These are phyloP conservation scores for Clepsis dumicolana DNA, from an alignment of 2,888 invertebrate genomes.

Conservation along the genomic window DNA sequence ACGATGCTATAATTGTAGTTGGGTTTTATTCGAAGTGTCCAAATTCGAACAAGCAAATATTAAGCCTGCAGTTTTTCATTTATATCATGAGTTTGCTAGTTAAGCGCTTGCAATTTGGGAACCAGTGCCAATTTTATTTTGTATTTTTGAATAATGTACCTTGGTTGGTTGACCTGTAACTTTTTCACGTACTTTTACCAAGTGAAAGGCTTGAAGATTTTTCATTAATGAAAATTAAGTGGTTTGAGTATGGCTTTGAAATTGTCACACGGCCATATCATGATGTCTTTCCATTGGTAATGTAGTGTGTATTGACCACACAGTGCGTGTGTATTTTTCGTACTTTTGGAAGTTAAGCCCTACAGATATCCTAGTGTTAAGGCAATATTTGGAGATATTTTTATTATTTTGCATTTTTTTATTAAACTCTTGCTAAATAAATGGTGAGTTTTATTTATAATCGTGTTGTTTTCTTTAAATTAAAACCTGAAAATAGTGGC, in stretches of 20 bases:
- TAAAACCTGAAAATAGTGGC: no score
- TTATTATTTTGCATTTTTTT: constrained; percentile 86
- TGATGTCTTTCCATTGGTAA: constrained; percentile 23
- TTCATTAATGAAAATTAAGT: not conserved
- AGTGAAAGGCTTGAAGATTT: constrained; percentile 21
- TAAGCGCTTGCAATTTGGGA: constrained; percentile 45
- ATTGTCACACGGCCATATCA: not conserved
- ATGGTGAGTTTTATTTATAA: constrained; percentile 57
- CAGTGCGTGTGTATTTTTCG: constrained; percentile 71
- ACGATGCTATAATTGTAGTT: not conserved
- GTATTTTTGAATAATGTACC: constrained; percentile 44
- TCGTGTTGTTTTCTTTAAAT: not conserved
- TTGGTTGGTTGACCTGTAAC: constrained; percentile 29
- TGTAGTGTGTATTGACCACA: constrained; percentile 32
- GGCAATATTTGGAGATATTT: constrained; percentile 85
- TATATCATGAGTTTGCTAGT: constrained; percentile 21
- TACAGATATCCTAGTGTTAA: constrained; percentile 79
- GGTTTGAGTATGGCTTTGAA: not conserved
- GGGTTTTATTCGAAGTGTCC: no score
- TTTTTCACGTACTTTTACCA: constrained; percentile 14
- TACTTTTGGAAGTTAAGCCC: constrained; percentile 76
- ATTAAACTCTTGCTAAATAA: constrained; percentile 85
- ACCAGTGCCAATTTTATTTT: constrained; percentile 62
- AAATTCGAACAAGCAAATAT: no score
- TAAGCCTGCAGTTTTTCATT: not conserved